Evolutionary conservation across 2,888 invertebrate genomes (phyloP).

Genomic region (Ditula angustiorana): DNA sequence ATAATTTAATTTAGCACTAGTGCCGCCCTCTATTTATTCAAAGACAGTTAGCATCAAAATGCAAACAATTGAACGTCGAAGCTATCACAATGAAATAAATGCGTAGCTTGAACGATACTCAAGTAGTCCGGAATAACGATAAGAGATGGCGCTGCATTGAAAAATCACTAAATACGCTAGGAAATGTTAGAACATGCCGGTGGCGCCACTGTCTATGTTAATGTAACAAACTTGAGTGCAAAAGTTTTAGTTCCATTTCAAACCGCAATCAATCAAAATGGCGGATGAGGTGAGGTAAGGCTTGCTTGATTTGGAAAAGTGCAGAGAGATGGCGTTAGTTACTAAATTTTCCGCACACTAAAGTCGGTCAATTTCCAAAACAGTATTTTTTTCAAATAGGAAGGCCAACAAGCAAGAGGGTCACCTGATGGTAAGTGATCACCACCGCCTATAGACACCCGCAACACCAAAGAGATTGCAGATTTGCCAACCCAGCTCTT

Average conservation of each 20-base stretch:
- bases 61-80: not conserved
- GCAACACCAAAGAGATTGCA: too few relatives aligned
- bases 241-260: not conserved
- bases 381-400: too few relatives aligned
- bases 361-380: too few relatives aligned
- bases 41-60: not conserved
- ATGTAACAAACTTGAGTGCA: not conserved
- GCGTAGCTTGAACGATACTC: not conserved
- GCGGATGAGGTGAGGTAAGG: not conserved
- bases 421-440: too few relatives aligned
- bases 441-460: too few relatives aligned
- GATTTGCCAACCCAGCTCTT: too few relatives aligned
- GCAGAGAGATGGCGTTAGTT: not conserved
- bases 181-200: not conserved
- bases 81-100: not conserved
- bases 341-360: too few relatives aligned
- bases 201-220: not conserved
- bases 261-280: not conserved
- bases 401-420: too few relatives aligned
- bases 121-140: not conserved
- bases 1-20: not conserved
- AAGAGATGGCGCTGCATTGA: constrained; percentile 16
- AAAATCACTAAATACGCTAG: not conserved
- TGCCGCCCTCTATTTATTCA: not conserved
- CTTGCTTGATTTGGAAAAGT: not conserved